Base-by-base conservation (phyloP, 2,888 invertebrate genomes). In the Petrolisthes manimaculis region DNA sequence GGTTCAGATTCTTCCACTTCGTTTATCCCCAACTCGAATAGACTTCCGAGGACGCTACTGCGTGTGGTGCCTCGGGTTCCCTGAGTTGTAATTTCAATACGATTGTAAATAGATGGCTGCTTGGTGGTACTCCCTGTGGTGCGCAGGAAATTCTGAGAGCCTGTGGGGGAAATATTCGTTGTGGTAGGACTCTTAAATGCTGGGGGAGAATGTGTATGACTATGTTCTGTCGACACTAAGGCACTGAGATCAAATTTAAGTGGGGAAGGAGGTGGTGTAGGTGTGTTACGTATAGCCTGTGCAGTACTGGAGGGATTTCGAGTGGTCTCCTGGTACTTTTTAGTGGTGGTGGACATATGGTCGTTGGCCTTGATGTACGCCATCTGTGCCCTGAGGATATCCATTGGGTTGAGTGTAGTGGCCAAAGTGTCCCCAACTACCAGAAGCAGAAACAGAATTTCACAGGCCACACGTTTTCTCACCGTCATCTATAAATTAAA, bases 1-100 rank as follows among this genome's bases (percentile, higher is more conserved):
- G 67, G 67, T 61, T 61, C 18, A 8, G 6, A 18, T n/a, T 8
- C 71, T 8, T 71, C 21, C 14, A 71, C 71, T 8, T 71, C 71
- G 21, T 71, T 71, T 21, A 71, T n/a, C 21, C 71, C 71, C 71
- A 71, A n/a, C 71, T 71, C 71, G 21, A 71, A 71, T 4, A 71
- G 21, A 21, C 71, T 71, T n/a, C 71, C 71, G n/a, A 71, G 71
- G 6, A 71, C 71, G 21, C 71, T 71, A 21, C 21, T 71, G 18
- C 6, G 14, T 9, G 12, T 4, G 18, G 12, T 2, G 67, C 9
- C 67, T 9, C 67, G 67, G 14, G 71, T 71, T 71, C n/a, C 14
- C 6, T 18, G 18, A 71, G 71, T 71, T 6, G 71, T n/a, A 2
- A 37, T 37, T 37, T 37, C 37, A 37, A 37, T 0, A 37, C 37